Evolutionary conservation across 1,140 invertebrate genomes (phyloP).

Genomic region (Drosophila albomicans): DNA sequence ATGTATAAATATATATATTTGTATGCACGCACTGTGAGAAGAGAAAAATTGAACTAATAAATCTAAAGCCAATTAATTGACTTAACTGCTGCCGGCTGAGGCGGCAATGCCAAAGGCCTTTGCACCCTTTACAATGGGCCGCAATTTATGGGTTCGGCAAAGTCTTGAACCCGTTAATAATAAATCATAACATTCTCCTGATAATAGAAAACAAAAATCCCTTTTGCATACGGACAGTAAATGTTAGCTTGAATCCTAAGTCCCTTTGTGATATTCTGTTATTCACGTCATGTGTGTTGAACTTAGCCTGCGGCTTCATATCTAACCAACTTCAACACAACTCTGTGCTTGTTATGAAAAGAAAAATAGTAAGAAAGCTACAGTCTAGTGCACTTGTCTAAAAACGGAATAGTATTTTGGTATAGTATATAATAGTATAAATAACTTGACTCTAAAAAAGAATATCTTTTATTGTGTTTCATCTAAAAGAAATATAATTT

Average conservation of each 20-base stretch:
- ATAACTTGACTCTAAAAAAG: no score
- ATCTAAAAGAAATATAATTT: no score
- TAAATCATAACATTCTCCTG: slow-evolving; percentile 80
- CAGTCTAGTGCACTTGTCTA: no score
- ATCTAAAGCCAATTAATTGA: slow-evolving; percentile 81
- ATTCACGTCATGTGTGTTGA: slow-evolving; percentile 1
- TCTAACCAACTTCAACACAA: slow-evolving; percentile 55
- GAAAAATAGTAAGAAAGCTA: no score
- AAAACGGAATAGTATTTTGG: no score
- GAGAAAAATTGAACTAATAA: slow-evolving; percentile 72
- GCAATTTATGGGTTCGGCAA: slow-evolving; percentile 72
- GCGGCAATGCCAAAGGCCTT: slow-evolving; percentile 38
- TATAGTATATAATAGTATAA: no score
- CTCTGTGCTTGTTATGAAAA: neutral
- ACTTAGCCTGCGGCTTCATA: slow-evolving; percentile 54
- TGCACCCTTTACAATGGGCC: slow-evolving; percentile 47
- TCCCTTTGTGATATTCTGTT: slow-evolving; percentile 27
- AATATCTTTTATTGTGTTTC: no score
- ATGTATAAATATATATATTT: no score
- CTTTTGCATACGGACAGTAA: slow-evolving; percentile 27
- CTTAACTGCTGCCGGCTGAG: slow-evolving; percentile 73
- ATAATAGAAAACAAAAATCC: slow-evolving; percentile 69
- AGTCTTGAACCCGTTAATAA: slow-evolving; percentile 79
- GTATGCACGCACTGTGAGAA: no score
- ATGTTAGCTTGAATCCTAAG: slow-evolving; percentile 29